Evolutionary conservation across 2,888 invertebrate genomes (phyloP), one percentile per base, ranked within the genome.

Genomic region (Agonopterix subpropinquella): DNA sequence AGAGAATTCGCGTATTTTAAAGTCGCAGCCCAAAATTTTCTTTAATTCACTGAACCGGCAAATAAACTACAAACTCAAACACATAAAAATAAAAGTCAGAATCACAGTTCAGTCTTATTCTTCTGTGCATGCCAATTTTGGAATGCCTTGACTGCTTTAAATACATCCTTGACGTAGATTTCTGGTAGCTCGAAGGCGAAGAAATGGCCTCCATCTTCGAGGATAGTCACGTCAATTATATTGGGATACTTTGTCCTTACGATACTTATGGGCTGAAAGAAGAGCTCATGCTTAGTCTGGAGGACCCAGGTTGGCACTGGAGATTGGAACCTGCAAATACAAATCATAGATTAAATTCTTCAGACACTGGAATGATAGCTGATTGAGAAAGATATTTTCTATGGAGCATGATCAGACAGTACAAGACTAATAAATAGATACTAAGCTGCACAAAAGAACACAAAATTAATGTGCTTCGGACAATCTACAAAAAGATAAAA

Each of bases 191-290:
- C 95, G 47, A 95, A 86, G 0, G 95, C 95, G 0, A 93, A 91
- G 80, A 96, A 96, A 74, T 97, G 96, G 0, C 96, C 96, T 1
- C 94, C 95, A 3, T 89, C 74, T 0, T 86, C 70, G 53, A 92
- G 71, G 50, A 91, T 86, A 0, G 89, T 92, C 53, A 89, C 89
- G 43, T 92, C 91, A 8, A 93, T 79, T 5, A 96, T 59, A 64
- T 95, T 93, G 2, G 67, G 65, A 65, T 79, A 94, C 60, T 89
- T 91, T 1, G 83, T 75, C 46, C 79, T 74, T 5, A 94, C 59
- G 10, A 92, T 65, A 45, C 79, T 83, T 41, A 92, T 89, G 0
- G 93, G 88, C 11, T 78, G 66, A 47, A 89, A 89, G 1, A 82
- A 41, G 0, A 95, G 42, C 61, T 96, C 96, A 54, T 93, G 56